Evolutionary conservation across 2,888 invertebrate genomes (phyloP).

Genomic region (Metacarcinus magister): DNA sequence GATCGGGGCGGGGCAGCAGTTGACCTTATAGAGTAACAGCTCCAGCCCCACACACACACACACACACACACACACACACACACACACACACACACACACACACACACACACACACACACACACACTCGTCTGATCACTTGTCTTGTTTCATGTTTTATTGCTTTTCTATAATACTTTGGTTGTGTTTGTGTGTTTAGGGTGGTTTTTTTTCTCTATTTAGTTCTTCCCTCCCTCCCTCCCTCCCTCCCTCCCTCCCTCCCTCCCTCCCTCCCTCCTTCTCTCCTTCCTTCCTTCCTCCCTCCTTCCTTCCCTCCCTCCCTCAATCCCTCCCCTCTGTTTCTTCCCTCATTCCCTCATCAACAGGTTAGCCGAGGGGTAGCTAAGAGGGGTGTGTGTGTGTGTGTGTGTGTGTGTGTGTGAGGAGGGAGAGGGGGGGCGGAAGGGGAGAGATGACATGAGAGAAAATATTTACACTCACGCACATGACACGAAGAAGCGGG

Average conservation of each 20-base stretch:
- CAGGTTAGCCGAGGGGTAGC: not conserved
- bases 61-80: conserved; percentile 42
- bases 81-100: conserved; percentile 48
- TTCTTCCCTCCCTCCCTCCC: not conserved
- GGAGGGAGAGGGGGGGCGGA: not conserved
- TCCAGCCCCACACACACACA: not conserved
- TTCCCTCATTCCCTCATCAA: not conserved
- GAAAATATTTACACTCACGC: not conserved
- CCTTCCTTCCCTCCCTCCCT: not conserved
- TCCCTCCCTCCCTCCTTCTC: not conserved
- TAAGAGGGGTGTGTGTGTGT: not conserved
- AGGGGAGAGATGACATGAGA: not conserved
- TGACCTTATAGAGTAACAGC: conserved; percentile 29
- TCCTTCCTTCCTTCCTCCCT: not conserved
- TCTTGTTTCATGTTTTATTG: not conserved
- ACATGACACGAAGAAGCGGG: not conserved
- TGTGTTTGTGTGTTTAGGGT: not conserved
- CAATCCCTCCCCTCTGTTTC: not conserved
- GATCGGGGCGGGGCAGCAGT: not conserved
- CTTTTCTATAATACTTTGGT: not conserved
- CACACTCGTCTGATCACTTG: not conserved
- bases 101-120: conserved; percentile 31
- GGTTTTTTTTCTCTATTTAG: not conserved
- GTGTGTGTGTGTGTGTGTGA: not conserved
- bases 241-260: not conserved